phyloP scores from a whole-genome alignment of 2,888 invertebrate genomes.

The Sesia apiformis region DNA sequence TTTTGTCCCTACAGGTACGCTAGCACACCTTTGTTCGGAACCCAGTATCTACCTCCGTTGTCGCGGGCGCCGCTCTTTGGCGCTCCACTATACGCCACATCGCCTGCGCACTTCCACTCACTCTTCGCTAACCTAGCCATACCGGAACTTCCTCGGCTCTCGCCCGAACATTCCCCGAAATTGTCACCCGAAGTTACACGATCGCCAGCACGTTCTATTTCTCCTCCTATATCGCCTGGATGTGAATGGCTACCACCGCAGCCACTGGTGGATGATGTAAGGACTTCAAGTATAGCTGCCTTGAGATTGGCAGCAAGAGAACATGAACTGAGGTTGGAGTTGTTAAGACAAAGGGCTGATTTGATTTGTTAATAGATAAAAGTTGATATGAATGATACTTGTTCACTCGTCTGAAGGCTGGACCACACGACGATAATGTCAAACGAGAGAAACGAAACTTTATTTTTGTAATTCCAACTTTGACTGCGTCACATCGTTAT shows the following conservation, averaged over 20 bases:
- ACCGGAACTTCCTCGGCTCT: slow-evolving; percentile 51
- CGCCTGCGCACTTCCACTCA: slow-evolving; percentile 84
- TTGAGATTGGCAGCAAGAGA: slow-evolving; percentile 90
- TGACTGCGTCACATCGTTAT: too few relatives aligned
- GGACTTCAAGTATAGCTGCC: slow-evolving; percentile 90
- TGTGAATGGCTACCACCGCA: slow-evolving; percentile 63
- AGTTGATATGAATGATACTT: background rate
- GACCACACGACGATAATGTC: too few relatives aligned
- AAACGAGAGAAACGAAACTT: too few relatives aligned
- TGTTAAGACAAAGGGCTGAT: slow-evolving; percentile 81
- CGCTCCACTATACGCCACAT: slow-evolving; percentile 58
- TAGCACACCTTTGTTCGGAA: slow-evolving; percentile 52
- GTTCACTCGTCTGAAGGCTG: too few relatives aligned
- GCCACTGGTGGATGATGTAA: slow-evolving; percentile 77
- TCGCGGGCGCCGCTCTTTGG: slow-evolving; percentile 55
- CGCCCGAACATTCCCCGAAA: slow-evolving; percentile 39
- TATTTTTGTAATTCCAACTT: too few relatives aligned
- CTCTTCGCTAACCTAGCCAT: slow-evolving; percentile 86
- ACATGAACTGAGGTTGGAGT: slow-evolving; percentile 88
- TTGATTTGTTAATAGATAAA: slow-evolving; percentile 45
- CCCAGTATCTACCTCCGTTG: slow-evolving; percentile 54
- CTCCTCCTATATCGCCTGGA: slow-evolving; percentile 71
- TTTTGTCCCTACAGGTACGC: slow-evolving; percentile 45
- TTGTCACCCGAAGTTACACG: slow-evolving; percentile 31
- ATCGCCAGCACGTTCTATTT: slow-evolving; percentile 57